Conservation (phyloP, 2,113 vertebrate genomes). For the Leptodactylus fuscus region DNA sequence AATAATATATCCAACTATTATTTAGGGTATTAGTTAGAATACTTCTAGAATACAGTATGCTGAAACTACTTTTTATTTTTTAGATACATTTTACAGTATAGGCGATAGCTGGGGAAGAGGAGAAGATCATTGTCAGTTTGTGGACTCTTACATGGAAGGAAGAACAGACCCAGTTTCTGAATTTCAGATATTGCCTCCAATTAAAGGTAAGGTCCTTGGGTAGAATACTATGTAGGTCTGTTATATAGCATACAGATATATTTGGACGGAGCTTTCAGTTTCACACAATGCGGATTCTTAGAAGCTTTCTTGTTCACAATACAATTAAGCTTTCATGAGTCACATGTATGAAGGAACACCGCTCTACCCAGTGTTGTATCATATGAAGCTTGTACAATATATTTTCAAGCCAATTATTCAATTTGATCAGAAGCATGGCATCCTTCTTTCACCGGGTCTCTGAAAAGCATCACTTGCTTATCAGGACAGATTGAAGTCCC, state of each 20-base stretch:
- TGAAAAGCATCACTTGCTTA: too few species aligned
- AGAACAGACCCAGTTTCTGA: constrained; percentile 88
- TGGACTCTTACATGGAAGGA: constrained; percentile 94
- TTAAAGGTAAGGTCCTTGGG: constrained; percentile 79
- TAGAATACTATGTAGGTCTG: not conserved
- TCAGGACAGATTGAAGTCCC: too few species aligned
- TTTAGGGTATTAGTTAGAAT: too few species aligned
- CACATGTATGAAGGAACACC: too few species aligned
- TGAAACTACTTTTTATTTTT: constrained; percentile 3
- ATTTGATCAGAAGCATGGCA: too few species aligned
- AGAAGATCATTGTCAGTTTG: constrained; percentile 98
- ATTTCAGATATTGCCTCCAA: constrained; percentile 81
- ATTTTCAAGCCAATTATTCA: not conserved
- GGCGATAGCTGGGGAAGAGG: constrained; percentile 93
- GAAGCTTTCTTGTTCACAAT: not conserved
- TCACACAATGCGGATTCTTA: not conserved
- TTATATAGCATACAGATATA: not conserved
- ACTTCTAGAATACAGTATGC: too few species aligned
- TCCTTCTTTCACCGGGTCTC: too few species aligned
- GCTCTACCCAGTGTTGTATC: too few species aligned
- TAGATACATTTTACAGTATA: constrained; percentile 94
- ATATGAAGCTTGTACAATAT: too few species aligned
- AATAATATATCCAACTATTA: too few species aligned
- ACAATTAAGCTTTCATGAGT: not conserved
- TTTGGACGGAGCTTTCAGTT: not conserved